A percentile compares a stretch with the other conserved stretches of the same genome.
phyloP scores from a whole-genome alignment of 1,140 invertebrate species.

The Caenorhabditis latens region DNA sequence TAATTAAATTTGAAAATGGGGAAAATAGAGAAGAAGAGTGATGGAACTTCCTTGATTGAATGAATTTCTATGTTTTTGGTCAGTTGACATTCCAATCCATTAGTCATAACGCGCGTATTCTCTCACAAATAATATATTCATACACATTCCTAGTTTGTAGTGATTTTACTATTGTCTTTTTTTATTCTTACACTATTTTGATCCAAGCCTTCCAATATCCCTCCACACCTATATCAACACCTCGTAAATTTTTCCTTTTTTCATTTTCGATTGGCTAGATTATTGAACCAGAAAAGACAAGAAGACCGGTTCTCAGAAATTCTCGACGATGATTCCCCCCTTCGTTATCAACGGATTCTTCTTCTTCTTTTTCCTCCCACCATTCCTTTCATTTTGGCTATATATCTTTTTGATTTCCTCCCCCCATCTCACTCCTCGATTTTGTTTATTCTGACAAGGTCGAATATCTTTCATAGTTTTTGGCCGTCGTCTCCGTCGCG shows the following conservation, averaged over 20 bases:
- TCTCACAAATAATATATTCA: background rate
- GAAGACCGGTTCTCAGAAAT: conserved; percentile 46
- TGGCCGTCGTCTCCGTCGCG: background rate
- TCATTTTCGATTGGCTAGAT: conserved; percentile 26
- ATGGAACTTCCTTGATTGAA: background rate
- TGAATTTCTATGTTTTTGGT: background rate
- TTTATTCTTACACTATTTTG: background rate
- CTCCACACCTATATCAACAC: conserved; percentile 15
- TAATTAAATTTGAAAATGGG: background rate
- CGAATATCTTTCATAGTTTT: conserved; percentile 29
- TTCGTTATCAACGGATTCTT: conserved; percentile 39
- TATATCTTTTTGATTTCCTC: conserved; percentile 46
- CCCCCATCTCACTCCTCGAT: background rate
- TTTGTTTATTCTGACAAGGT: conserved; percentile 61
- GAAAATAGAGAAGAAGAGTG: background rate
- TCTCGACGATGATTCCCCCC: conserved; percentile 17
- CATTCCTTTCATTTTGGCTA: conserved; percentile 47
- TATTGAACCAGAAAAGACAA: conserved; percentile 46
- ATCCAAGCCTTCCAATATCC: background rate
- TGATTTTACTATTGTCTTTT: background rate
- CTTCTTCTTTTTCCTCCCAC: conserved; percentile 4
- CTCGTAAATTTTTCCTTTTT: conserved; percentile 35
- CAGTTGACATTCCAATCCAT: conserved; percentile 19
- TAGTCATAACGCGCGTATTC: conserved; percentile 23
- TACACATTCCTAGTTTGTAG: background rate